Conservation (phyloP, 1,140 invertebrate genomes). For the Drosophila sucinea region DNA sequence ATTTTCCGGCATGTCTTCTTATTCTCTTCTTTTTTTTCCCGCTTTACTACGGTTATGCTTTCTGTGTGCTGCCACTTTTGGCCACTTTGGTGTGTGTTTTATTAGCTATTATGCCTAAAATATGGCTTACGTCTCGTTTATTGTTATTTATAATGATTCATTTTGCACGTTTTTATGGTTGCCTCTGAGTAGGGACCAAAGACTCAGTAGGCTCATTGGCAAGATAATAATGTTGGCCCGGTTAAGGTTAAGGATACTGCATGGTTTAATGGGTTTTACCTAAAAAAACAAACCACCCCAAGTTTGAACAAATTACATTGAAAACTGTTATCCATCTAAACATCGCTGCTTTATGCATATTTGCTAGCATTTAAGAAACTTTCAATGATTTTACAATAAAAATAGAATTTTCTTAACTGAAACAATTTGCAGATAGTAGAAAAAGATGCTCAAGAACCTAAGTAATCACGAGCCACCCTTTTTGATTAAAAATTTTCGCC, state of each 20-base stretch:
- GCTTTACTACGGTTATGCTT: background rate
- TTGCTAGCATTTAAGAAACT: no score
- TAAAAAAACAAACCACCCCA: background rate
- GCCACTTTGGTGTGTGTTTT: conserved; percentile 73
- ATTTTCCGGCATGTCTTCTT: conserved; percentile 47
- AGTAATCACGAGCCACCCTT: no score
- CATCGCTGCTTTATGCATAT: no score
- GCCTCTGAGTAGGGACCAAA: conserved; percentile 45
- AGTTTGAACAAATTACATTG: background rate
- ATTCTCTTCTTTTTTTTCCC: conserved; percentile 9
- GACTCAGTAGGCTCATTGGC: conserved; percentile 28
- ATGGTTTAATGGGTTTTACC: conserved; percentile 16
- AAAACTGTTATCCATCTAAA: background rate
- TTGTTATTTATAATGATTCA: conserved; percentile 80
- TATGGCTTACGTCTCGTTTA: conserved; percentile 77
- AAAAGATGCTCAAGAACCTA: no score
- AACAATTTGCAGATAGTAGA: no score
- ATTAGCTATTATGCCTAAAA: conserved; percentile 78
- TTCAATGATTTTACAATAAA: no score
- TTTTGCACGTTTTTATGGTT: conserved; percentile 77
- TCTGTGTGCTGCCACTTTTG: conserved; percentile 16
- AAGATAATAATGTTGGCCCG: conserved; percentile 45
- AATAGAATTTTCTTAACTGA: no score
- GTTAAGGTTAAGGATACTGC: conserved; percentile 21
- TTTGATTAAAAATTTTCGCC: background rate